Percentiles rank a stretch among this genome's conserved stretches.
phyloP scores from a whole-genome alignment of 2,113 vertebrate species.

The Turnix velox region DNA sequence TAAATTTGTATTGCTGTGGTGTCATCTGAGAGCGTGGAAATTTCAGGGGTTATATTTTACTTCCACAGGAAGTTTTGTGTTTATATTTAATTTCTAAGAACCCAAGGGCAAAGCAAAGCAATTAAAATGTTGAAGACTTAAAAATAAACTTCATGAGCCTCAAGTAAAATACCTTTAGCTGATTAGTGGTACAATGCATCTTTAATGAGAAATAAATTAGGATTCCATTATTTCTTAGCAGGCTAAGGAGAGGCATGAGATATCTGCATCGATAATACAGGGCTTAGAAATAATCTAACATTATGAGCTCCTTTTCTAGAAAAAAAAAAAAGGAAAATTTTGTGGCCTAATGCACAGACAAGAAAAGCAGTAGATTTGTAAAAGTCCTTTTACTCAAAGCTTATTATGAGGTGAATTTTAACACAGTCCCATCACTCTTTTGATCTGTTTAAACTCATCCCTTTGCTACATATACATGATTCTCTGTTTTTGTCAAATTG shows the following conservation, averaged over 20 bases:
- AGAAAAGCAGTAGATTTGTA: not conserved
- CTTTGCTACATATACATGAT: not conserved
- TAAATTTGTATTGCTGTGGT: not conserved
- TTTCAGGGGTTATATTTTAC: not conserved
- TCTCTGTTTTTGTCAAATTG: not conserved
- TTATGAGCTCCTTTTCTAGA: not conserved
- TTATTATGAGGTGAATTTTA: not conserved
- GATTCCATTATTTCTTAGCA: slow-evolving; percentile 27
- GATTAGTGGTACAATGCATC: slow-evolving; percentile 43
- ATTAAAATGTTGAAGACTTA: slow-evolving; percentile 53
- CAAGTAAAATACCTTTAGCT: slow-evolving; percentile 53
- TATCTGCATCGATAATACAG: slow-evolving; percentile 17
- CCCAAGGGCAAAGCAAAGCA: slow-evolving; percentile 45
- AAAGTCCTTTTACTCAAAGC: not conserved
- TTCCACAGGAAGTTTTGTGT: not conserved
- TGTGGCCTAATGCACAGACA: not conserved
- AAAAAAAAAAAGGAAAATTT: not conserved
- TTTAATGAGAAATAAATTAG: slow-evolving; percentile 60
- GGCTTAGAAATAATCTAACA: slow-evolving; percentile 2
- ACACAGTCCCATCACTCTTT: not conserved
- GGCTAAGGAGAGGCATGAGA: slow-evolving; percentile 21
- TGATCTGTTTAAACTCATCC: not conserved
- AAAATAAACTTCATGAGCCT: slow-evolving; percentile 45
- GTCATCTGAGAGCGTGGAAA: not conserved
- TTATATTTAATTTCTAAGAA: slow-evolving; percentile 39